These are phyloP conservation scores for Vulpes lagopus DNA, from an alignment of 2,113 vertebrate species.

Conservation along the genomic window DNA sequence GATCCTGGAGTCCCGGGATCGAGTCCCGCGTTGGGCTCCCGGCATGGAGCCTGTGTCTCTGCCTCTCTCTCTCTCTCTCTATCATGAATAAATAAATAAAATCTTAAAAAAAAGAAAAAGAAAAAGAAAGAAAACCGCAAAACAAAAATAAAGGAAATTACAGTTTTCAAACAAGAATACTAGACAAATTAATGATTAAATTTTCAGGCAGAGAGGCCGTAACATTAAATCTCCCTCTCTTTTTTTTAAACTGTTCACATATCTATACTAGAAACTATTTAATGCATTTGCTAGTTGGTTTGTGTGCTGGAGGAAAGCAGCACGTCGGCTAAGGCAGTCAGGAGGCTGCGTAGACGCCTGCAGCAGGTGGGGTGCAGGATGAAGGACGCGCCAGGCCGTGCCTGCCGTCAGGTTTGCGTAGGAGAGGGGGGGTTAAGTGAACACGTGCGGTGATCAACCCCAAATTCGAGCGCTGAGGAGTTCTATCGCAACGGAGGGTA, in stretches of 20 bases:
- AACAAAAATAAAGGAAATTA: not conserved
- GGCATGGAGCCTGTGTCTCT: too few species aligned
- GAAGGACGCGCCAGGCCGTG: not conserved
- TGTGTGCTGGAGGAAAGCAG: not conserved
- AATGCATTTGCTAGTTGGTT: not conserved
- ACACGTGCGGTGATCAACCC: not conserved
- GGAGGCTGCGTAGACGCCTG: too few species aligned
- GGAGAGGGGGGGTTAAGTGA: not conserved
- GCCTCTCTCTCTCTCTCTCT: too few species aligned
- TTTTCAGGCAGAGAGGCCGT: not conserved
- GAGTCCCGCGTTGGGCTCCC: too few species aligned
- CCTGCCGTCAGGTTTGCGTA: too few species aligned
- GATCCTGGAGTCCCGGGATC: too few species aligned
- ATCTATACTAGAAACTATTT: constrained; percentile 3
- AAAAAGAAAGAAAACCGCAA: not conserved
- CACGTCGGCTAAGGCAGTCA: not conserved
- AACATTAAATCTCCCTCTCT: not conserved
- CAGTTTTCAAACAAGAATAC: not conserved
- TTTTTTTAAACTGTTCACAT: not conserved
- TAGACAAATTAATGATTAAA: not conserved
- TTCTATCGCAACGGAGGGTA: not conserved
- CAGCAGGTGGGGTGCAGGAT: not conserved
- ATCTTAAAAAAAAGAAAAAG: not conserved
- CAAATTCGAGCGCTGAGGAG: not conserved
- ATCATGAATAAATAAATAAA: too few species aligned